Evolutionary conservation across 2,113 vertebrate genomes (phyloP), one percentile per base, ranked within the genome.

Genomic region (Dicaeum eximium): DNA sequence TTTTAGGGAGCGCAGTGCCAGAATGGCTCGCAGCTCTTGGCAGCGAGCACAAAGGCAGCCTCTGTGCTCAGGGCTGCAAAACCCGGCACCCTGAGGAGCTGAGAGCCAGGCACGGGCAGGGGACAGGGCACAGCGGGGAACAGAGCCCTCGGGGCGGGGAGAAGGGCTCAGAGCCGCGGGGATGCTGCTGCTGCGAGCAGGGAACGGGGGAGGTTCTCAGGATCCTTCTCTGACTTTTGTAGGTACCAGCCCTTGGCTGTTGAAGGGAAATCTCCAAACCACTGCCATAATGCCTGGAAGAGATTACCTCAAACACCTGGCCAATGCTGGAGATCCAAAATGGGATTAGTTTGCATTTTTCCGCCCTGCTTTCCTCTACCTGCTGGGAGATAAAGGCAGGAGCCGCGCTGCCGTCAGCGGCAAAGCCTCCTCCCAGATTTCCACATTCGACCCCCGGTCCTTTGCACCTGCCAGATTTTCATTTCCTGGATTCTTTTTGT

Each of bases 81-180:
- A 9, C 60, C 35, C 12, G 3, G 65, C 47, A 30, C 30, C 35
- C 1, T 21, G 67, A 66, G 91, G 83, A 92, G 88, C 85, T 23
- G 93, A 73, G 91, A 82, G 86, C 51, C 85, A 70, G 90, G 88
- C 94, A 90, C 23, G 9, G 96, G 30, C 90, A 77, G 90, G 67
- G 70, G 83, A 37, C 2, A 0, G 31, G 31, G 65, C 47, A 62
- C 35, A 14, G 77, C 1, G 3, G 17, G 57, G 69, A 78, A 77
- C 3, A 0, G 81, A n/a, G 75, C 48, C 37, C 38, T 65, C 8
- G 30, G 85, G 61, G 20, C 77, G 48, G 33, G 1, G 12, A 47
- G 35, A 61, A 42, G 2, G 48, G 89, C 69, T 70, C 50, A 6
- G 37, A 48, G 3, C 44, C 7, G 53, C 0, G 6, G 45, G 54